Conservation (phyloP, 2,888 invertebrate genomes). For the Carabus problematicus region DNA sequence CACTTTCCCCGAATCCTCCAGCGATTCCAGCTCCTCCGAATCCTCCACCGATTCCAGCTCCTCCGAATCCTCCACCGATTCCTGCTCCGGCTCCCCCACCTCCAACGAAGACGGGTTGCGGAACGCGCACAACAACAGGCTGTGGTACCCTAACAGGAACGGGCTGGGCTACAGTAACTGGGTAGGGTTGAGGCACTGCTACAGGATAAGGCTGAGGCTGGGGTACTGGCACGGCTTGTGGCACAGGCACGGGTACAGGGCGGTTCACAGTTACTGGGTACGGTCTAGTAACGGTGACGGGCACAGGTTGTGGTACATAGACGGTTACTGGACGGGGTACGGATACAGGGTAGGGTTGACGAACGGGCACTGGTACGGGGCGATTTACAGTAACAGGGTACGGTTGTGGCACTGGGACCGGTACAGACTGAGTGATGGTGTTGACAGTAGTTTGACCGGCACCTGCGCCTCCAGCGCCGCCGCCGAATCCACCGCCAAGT, state of each 20-base stretch:
- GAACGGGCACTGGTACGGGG: slow-evolving; percentile 29
- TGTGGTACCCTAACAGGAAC: slow-evolving; percentile 50
- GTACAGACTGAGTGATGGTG: slow-evolving; percentile 30
- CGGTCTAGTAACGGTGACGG: slow-evolving; percentile 28
- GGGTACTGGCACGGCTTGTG: slow-evolving; percentile 57
- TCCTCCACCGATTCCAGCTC: no score
- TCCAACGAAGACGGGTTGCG: slow-evolving; percentile 27
- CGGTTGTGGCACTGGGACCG: slow-evolving; percentile 30
- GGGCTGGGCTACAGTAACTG: slow-evolving; percentile 50
- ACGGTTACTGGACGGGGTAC: slow-evolving; percentile 34
- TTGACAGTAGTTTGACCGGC: slow-evolving; percentile 12
- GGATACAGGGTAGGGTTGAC: slow-evolving; percentile 18
- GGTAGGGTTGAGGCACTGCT: slow-evolving; percentile 50
- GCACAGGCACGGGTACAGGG: slow-evolving; percentile 50
- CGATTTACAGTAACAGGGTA: slow-evolving; percentile 36
- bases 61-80: slow-evolving; percentile 13
- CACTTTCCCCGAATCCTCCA: slow-evolving; percentile 2
- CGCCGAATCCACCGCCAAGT: slow-evolving; percentile 3
- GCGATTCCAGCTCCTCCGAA: no score
- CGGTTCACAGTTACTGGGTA: slow-evolving; percentile 29
- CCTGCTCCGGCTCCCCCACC: slow-evolving; percentile 25
- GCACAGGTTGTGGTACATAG: slow-evolving; percentile 19
- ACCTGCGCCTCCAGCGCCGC: slow-evolving; percentile 4
- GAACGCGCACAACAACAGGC: slow-evolving; percentile 31
- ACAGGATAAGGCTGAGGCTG: slow-evolving; percentile 59